Evolutionary conservation across 35 echinoderm and acorn worm species (phyloP).

Genomic region (Heliocidaris erythrogramma): DNA sequence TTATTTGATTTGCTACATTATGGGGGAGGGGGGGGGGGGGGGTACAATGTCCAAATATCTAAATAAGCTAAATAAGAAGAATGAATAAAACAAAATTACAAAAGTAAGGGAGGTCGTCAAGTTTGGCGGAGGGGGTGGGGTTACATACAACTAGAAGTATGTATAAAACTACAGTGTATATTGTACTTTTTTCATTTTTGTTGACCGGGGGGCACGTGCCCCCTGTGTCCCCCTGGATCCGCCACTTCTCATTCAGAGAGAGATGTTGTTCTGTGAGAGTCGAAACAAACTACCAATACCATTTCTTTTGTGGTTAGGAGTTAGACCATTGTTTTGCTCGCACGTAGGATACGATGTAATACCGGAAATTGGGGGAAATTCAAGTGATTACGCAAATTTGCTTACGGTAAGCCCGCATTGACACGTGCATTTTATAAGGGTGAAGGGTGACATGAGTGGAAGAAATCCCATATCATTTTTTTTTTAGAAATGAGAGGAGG

Average conservation of each 20-base stretch:
- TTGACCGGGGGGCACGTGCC: background rate
- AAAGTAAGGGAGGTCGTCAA: no score
- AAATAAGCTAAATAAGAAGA: background rate
- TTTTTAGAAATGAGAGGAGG: background rate
- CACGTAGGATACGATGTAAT: background rate
- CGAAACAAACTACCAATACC: background rate
- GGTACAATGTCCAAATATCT: no score
- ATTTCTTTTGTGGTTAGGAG: background rate
- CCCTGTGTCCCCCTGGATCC: background rate
- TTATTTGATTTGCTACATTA: no score
- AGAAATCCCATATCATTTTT: background rate
- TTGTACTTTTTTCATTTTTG: background rate
- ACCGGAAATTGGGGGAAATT: conserved; percentile 34
- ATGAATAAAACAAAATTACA: no score
- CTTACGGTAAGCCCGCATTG: conserved; percentile 25
- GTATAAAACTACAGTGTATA: no score
- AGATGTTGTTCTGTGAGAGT: background rate
- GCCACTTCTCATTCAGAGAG: background rate
- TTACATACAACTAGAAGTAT: no score
- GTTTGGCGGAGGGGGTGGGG: no score
- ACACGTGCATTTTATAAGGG: background rate
- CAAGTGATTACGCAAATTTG: conserved; percentile 20
- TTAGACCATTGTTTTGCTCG: background rate
- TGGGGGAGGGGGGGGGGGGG: no score
- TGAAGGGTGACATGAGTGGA: background rate